Evolutionary conservation across 2,888 invertebrate species (phyloP), one percentile per base, ranked within the genome.

Genomic region (Phragmatobia fuliginosa): DNA sequence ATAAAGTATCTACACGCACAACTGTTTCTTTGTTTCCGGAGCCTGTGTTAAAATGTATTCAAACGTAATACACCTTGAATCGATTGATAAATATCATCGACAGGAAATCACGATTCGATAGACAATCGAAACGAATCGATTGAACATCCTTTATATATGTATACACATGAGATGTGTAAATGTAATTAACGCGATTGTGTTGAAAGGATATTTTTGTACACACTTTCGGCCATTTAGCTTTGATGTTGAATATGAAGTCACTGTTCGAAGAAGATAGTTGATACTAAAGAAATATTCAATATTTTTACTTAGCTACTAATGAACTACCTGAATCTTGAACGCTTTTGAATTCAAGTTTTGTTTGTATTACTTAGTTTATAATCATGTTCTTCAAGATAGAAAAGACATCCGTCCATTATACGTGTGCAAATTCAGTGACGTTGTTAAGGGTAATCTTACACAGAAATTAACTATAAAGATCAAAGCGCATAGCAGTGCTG

Each of bases 91-190:
- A 78, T 73, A 79, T 79, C 79, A 78, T 76, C 84, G 82, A 85
- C 83, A 87, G 90, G 89, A 89, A 88, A 88, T 88, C 90, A 90
- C 90, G 90, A 87, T 80, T 83, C 78, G 79, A 83, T 84, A 84
- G 85, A 87, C 85, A 85, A 86, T 85, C 88, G 86, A 83, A 75
- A 79, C 87, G 83, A 90, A 90, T 89, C 82, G 85, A 88, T 88
- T 87, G 76, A 81, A 85, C 83, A 87, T 85, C 84, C 83, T 85
- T 85, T 85, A 86, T 86, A 79, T 83, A 79, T 86, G 80, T 83
- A 79, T 49, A 49, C n/a, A 49, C 86, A 75, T 81, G 81, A 76
- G 78, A 85, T 76, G 76, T 84, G 67, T 76, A 82, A 80, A 80
- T 76, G 77, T 87, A 83, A 87, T 87, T 84, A 84, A 79, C 74